These are phyloP conservation scores for Orthosia incerta DNA, from an alignment of 2,888 invertebrate genomes.

Conservation along the genomic window DNA sequence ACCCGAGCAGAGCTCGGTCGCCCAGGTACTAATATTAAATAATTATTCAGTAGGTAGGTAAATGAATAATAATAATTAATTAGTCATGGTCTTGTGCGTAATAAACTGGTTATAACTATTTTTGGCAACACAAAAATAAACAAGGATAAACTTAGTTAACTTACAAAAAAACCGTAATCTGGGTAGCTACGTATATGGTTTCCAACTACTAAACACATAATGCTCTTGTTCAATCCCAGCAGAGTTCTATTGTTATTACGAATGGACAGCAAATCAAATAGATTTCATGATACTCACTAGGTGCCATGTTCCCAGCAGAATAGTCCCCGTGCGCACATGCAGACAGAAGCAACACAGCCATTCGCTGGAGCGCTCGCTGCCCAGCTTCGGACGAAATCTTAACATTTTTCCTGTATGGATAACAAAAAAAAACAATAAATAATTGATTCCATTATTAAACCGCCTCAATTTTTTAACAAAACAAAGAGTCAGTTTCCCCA, in stretches of 20 bases:
- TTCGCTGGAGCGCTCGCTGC: conserved; percentile 93
- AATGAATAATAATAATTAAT: neutral
- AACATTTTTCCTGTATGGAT: conserved; percentile 84
- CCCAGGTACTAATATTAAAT: neutral
- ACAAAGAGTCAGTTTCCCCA: too few species aligned
- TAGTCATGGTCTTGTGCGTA: neutral
- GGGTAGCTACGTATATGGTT: neutral
- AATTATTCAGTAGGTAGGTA: neutral
- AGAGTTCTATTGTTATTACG: neutral
- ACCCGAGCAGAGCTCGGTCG: too few species aligned
- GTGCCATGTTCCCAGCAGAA: conserved; percentile 96
- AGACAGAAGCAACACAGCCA: conserved; percentile 96
- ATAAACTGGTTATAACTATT: neutral
- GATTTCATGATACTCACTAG: conserved; percentile 91
- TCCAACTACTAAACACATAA: neutral
- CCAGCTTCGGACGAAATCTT: conserved; percentile 92
- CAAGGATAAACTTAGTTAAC: neutral
- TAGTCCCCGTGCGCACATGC: conserved; percentile 96
- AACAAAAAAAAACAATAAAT: neutral
- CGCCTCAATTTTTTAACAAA: too few species aligned
- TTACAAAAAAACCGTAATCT: neutral
- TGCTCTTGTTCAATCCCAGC: neutral
- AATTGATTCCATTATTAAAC: neutral
- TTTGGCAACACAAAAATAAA: neutral
- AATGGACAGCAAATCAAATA: neutral